Evolutionary conservation across 1,140 invertebrate species (phyloP).

Genomic region (Harlomillsia oculata): DNA sequence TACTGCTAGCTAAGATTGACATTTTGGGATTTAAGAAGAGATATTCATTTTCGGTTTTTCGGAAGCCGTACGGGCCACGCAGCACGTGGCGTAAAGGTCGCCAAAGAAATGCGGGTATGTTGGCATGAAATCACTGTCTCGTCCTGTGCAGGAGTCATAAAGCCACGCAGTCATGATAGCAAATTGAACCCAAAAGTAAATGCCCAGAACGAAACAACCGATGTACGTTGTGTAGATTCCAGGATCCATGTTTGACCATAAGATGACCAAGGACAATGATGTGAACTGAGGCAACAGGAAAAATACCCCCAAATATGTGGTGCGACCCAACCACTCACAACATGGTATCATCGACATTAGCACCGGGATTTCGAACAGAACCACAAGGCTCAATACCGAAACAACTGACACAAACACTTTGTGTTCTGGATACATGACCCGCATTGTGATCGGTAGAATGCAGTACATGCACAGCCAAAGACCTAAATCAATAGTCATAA

Average conservation of each 20-base stretch:
- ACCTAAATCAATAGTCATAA: no score
- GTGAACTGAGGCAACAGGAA: constrained; percentile 33
- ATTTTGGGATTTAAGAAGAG: no score
- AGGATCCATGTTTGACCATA: constrained; percentile 28
- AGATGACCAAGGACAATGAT: constrained; percentile 20
- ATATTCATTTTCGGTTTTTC: no score
- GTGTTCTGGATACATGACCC: not conserved
- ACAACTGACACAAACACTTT: not conserved
- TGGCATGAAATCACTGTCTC: constrained; percentile 27
- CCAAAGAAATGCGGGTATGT: constrained; percentile 33
- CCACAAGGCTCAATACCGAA: not conserved
- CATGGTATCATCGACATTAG: not conserved
- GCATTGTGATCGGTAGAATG: no score
- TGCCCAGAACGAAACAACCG: constrained; percentile 24
- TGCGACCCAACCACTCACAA: not conserved
- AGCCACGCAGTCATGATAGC: constrained; percentile 28
- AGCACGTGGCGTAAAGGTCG: constrained; percentile 4
- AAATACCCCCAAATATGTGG: constrained; percentile 6
- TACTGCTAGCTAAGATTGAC: no score
- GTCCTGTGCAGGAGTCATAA: constrained; percentile 7
- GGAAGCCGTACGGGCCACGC: no score
- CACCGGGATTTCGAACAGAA: constrained; percentile 14
- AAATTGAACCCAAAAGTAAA: constrained; percentile 25
- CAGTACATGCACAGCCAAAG: no score
- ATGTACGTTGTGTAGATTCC: constrained; percentile 24